Conservation (phyloP, 2,113 vertebrate genomes). For the Macroglossus sobrinus region DNA sequence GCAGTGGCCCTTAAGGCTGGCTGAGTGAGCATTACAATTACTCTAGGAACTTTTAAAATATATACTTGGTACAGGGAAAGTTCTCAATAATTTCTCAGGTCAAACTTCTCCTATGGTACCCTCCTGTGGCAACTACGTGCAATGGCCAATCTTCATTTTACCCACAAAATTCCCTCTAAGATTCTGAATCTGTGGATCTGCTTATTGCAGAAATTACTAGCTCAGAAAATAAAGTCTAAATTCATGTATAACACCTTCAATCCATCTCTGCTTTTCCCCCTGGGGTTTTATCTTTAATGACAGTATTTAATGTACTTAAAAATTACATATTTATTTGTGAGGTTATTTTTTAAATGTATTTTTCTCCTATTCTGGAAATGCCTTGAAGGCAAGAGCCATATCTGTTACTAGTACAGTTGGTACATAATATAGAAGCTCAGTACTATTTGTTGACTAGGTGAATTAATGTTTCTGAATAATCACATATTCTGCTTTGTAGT, state of each 20-base stretch:
- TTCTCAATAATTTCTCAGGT: background rate
- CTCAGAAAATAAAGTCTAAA: conserved; percentile 29
- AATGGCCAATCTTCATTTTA: background rate
- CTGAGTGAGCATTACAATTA: background rate
- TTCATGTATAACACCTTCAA: background rate
- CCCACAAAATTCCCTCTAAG: background rate
- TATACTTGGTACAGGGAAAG: background rate
- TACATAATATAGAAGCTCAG: background rate
- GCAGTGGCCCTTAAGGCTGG: background rate
- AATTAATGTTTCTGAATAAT: background rate
- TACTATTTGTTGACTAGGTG: background rate
- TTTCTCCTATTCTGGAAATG: background rate
- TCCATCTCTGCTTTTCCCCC: background rate
- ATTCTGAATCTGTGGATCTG: background rate
- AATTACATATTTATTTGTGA: background rate
- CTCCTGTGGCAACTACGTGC: conserved; percentile 54
- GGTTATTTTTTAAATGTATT: background rate
- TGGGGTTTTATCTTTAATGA: background rate
- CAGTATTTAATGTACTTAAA: background rate
- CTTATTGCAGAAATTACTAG: background rate
- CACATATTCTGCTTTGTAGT: background rate
- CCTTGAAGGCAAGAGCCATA: background rate
- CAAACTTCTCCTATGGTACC: conserved; percentile 7
- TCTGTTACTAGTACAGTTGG: background rate
- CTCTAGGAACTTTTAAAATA: background rate